Base-by-base conservation (phyloP, 53 echinoderm and acorn worm species). In the Glandiceps talaboti region DNA sequence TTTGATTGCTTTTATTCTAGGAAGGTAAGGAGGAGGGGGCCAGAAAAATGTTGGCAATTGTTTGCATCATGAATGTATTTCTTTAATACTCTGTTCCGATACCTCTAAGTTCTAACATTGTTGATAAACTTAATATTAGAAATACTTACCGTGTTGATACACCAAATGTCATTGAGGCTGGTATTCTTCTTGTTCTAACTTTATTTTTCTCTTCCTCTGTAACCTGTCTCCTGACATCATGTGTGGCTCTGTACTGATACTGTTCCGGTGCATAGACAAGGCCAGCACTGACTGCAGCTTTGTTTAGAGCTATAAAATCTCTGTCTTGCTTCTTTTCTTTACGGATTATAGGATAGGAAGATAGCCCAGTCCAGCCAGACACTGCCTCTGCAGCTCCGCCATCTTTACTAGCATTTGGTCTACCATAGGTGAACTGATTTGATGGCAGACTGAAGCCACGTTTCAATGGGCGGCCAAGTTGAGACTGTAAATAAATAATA, bases 141-240 rank as follows among this genome's bases (percentile, higher is more conserved):
- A n/a, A n/a, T n/a, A 28, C 26, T 81, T 75, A 96, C 96, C 96
- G 92, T 78, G 96, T 96, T 74, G 96, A 92, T 31, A 96, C 87
- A 31, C 96, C 96, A 92, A 90, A 96, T 12, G 92, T 92, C 88
- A 92, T 90, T 14, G 92, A 90, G 30, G 96, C 92, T 29, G 96
- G 96, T 81, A 96, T 96, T 78, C 96, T 92, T 85, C 86, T 96
- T 1, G 92, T 85, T 76, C 92, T 96, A 0, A 86, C 88, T 85
- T 96, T 96, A 81, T 90, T 90, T 73, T 96, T 96, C 86, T 96
- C 96, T 33, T 96, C 96, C n/a, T 96, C 96, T 0, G 96, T 86
- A 33, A 91, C 92, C 32, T 90, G 85, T 29, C 90, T 73, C 77
- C 96, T 85, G 0, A 96, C 96, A 74, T 96, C 96, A 76, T 96